Base-by-base conservation (phyloP, 2,113 vertebrate species). In the Enhydra lutris region DNA sequence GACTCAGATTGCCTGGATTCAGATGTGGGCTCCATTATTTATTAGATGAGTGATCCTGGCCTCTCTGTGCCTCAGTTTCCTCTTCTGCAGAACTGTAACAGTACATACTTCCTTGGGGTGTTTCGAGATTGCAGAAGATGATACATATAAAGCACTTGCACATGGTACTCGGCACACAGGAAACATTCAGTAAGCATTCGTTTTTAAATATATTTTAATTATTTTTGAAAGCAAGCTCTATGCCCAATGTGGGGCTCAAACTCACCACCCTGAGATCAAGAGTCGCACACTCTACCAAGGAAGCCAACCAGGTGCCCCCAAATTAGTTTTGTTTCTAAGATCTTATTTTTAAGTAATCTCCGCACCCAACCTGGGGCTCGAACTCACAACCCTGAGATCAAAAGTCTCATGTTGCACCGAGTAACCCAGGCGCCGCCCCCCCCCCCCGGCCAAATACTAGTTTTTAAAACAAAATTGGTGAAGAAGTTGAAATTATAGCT, bases 1-100 rank as follows among this genome's bases (percentile, higher is more conserved):
- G 26, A 93, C 24, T 88, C 61, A 85, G 85, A 87, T 29, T 45
- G 29, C n/a, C 42, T 74, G n/a, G 34, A 87, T 83, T 95, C 57
- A 91, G 96, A 97, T 65, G 50, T 73, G 94, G 42, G 45, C 76
- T 76, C 82, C 82, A 57, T 52, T 57, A 88, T n/a, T 59, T 93
- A 89, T 61, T n/a, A 65, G 50, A 67, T 67, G 55, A 80, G 55
- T 80, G 78, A 89, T 69, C 52, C 26, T 84, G 91, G 45, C 50
- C 31, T 74, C 82, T 91, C 69, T 82, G 8, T 76, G 39, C 29
- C 39, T 91, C 89, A 93, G 79, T 78, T 94, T 23, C 26, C 29
- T 67, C 24, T 57, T 84, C 36, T 84, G 42, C 83, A 96, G 76
- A 91, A 94, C 0, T 36, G 18, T 10, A 34, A 92, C 11, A 20